Base-by-base conservation (phyloP, 2,113 vertebrate species). In the Girardinichthys multiradiatus region DNA sequence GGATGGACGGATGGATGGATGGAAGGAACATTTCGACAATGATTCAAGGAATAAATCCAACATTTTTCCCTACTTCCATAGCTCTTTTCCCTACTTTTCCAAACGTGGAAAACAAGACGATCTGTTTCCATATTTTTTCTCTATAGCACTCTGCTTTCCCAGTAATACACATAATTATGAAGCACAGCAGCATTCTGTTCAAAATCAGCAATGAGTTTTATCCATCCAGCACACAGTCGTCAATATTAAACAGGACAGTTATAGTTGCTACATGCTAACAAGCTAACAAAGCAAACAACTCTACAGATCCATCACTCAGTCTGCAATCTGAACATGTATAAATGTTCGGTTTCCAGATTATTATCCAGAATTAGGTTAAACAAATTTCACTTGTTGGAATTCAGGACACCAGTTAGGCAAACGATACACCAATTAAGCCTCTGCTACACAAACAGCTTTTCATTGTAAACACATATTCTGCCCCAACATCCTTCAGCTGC, bases 401-500 rank as follows among this genome's bases (percentile, higher is more conserved):
- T 62, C 35, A 2, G 17, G 29, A n/a, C 0, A 42, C n/a, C 42
- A 48, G 37, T 66, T 24, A 30, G 6, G 27, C 33, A 28, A 64
- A 64, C 19, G 27, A n/a, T 27, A 12, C 27, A 65, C 6, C 27
- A 63, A n/a, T 66, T 30, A 45, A 30, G 58, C 65, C 35, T 78
- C 58, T 61, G 59, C 28, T 60, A 14, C 29, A 37, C 57, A 45
- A 70, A 60, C 54, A 63, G 59, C 5, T 58, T 35, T 37, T 57
- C 35, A 59, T 60, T 66, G 21, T 15, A 45, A 60, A 65, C 39
- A 30, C 2, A 57, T 72, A 60, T 86, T 78, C 71, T 13, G 30
- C 37, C 64, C 60, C 19, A 15, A 37, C 21, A 54, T 66, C 70
- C 71, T 77, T 65, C 70, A 61, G 76, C 77, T 85, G 81, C 75